Evolutionary conservation across 92 coral and sea anemone genomes (phyloP).

Genomic region (Paramuricea clavata): DNA sequence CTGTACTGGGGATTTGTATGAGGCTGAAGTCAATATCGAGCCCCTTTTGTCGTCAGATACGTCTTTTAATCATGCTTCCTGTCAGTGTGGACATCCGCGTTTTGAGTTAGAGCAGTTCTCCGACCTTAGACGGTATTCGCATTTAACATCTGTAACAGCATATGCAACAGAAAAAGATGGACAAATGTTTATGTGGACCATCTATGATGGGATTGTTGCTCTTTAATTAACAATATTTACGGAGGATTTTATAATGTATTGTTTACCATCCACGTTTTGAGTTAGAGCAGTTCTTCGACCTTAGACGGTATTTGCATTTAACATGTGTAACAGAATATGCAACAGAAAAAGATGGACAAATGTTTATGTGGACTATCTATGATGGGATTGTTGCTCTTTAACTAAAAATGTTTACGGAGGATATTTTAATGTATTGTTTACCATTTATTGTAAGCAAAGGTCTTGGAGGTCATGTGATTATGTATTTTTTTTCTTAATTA

Average conservation of each 20-base stretch:
- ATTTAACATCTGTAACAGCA: not conserved
- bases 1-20: not conserved
- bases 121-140: not conserved
- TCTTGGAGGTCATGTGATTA: too few relatives aligned
- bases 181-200: constrained; percentile 32
- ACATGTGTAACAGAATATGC: not conserved
- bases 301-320: not conserved
- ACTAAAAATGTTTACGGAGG: too few relatives aligned
- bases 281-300: not conserved
- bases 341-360: constrained; percentile 25
- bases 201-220: constrained; percentile 40
- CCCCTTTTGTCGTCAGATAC: constrained; percentile 20
- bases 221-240: too few relatives aligned
- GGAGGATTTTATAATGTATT: too few relatives aligned
- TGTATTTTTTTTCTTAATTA: too few relatives aligned
- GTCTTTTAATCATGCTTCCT: constrained; percentile 46
- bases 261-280: constrained; percentile 48
- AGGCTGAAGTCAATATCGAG: constrained; percentile 24
- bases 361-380: constrained; percentile 33
- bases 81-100: constrained; percentile 42
- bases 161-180: constrained; percentile 26
- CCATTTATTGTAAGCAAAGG: too few relatives aligned
- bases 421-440: too few relatives aligned
- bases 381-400: constrained; percentile 40
- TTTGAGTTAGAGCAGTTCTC: constrained; percentile 13